Percentiles rank a stretch among this genome's conserved stretches.
phyloP scores from a whole-genome alignment of 2,797 vertebrate genomes.

The Labeo calbasu region DNA sequence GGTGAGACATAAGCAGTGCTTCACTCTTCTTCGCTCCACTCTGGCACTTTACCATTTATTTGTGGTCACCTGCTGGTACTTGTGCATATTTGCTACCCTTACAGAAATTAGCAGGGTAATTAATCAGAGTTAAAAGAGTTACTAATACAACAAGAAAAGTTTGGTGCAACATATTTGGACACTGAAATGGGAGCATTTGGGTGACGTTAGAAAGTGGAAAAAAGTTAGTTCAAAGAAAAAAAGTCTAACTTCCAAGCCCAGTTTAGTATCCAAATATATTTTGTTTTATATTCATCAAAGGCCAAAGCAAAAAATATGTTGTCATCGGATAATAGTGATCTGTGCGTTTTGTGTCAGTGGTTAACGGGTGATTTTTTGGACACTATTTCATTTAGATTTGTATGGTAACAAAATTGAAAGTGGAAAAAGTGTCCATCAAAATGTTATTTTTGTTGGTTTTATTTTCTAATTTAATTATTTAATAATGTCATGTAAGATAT shows the following conservation, averaged over 20 bases:
- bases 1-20: slow-evolving; percentile 54
- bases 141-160: not conserved
- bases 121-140: not conserved
- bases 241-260: not conserved
- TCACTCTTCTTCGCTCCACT: slow-evolving; percentile 40
- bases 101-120: slow-evolving; percentile 11
- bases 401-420: too few species aligned
- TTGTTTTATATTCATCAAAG: not conserved
- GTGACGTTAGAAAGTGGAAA: not conserved
- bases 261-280: not conserved
- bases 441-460: too few species aligned
- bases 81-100: not conserved
- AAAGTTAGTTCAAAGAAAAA: not conserved
- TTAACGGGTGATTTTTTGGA: too few species aligned
- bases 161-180: not conserved
- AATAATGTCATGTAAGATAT: too few species aligned
- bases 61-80: slow-evolving; percentile 32
- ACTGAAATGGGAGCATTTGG: not conserved
- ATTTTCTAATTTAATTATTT: too few species aligned
- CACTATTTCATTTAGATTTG: too few species aligned
- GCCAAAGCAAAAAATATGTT: not conserved
- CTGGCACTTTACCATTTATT: slow-evolving; percentile 51
- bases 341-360: too few species aligned
- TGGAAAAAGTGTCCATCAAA: too few species aligned
- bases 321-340: too few species aligned